A percentile compares a stretch with the other conserved stretches of the same genome.
These are phyloP conservation scores for Myocastor coypus DNA, from an alignment of 2,113 vertebrate species.

Conservation along the genomic window DNA sequence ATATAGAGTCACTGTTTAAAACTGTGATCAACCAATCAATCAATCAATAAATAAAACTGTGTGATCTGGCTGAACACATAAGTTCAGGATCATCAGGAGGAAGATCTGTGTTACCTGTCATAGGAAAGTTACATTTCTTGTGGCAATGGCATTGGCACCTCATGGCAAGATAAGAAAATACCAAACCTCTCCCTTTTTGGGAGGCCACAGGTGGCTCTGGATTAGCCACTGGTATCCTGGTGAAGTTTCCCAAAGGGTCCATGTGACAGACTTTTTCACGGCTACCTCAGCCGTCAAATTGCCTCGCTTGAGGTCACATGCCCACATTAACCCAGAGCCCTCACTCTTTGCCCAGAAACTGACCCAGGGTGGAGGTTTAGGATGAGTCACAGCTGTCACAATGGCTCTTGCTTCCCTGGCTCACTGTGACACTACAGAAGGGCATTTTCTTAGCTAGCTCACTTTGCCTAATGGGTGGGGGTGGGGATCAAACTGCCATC, in stretches of 20 bases:
- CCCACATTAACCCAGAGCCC: background rate
- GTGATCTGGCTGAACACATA: background rate
- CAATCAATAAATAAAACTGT: background rate
- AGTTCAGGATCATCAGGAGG: background rate
- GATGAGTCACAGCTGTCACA: background rate
- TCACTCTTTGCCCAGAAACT: constrained; percentile 29
- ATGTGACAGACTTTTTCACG: background rate
- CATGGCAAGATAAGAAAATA: background rate
- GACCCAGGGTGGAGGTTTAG: background rate
- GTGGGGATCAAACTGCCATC: no score
- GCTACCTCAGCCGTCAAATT: background rate
- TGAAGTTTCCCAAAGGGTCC: background rate
- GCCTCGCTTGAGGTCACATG: background rate
- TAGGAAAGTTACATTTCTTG: background rate
- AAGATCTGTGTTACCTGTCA: background rate
- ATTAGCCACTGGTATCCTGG: background rate
- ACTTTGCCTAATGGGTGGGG: no score
- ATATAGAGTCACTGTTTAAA: background rate
- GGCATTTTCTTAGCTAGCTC: no score
- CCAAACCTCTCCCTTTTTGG: background rate
- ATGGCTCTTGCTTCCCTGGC: background rate
- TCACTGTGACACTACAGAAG: background rate
- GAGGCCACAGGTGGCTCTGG: background rate
- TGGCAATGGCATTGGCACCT: background rate
- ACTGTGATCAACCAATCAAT: background rate